Base-by-base conservation (phyloP, 2,113 vertebrate species). In the Bos taurus region DNA sequence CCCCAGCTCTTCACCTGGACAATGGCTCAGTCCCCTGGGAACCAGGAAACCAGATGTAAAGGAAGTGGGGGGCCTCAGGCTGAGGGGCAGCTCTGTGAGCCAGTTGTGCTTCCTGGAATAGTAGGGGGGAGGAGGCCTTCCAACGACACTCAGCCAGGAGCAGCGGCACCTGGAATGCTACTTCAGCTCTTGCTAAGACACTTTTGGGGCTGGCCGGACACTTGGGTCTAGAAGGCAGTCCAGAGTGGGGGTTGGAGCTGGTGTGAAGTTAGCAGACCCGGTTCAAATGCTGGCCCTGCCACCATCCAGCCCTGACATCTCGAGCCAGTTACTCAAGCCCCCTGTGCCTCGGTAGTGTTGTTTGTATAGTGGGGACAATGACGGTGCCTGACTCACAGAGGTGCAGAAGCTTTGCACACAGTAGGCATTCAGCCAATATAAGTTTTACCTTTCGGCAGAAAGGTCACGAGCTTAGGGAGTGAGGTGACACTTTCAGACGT, bases 161-260 rank as follows among this genome's bases (percentile, higher is more conserved):
- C 25, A 21, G n/a, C n/a, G n/a, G 57, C 5, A 1, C 16, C 54
- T 7, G 33, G 60, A 82, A 60, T 12, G 15, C 16, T 17, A 5
- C 25, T 16, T 4, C 48, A 67, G 57, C 67, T 19, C 67, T 26
- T 25, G 60, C 40, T n/a, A 6, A 13, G 10, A 48, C 33, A 87
- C 2, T 52, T 85, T n/a, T 19, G 14, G 16, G 33, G 23, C n/a
- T 30, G 28, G 40, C 12, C 2, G 0, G 0, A 7, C 16, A 33
- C 23, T 40, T 57, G 3, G 0, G 7, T 8, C 21, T 7, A 43
- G 33, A 62, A 30, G 30, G 4, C 6, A 36, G 14, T 36, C 43
- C 2, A 50, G 21, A 12, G 15, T 10, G 0, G 13, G 8, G 25
- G 1, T 7, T 40, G 52, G 25, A 21, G 82, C 40, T 40, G 48